Conservation (phyloP, 2,113 vertebrate species). For the Coreoperca whiteheadi region DNA sequence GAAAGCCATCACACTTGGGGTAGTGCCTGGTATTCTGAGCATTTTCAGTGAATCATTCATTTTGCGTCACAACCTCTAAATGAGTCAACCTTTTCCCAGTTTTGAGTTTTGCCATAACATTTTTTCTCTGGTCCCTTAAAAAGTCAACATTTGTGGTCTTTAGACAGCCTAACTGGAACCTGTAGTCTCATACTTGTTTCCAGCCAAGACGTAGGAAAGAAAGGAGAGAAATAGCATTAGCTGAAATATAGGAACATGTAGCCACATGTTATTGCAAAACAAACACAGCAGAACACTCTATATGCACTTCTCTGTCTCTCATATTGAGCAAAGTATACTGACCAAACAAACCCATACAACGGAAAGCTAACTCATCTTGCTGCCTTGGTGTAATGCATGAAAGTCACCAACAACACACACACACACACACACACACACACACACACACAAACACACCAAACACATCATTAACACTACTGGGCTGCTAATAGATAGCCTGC, state of each 20-base stretch:
- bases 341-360: slow-evolving; percentile 5
- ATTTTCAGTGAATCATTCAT: slow-evolving; percentile 44
- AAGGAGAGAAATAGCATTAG: slow-evolving; percentile 3
- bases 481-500: slow-evolving; percentile 45
- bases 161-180: no score
- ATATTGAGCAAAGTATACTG: background rate
- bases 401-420: slow-evolving; percentile 15
- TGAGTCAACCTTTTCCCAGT: slow-evolving; percentile 35
- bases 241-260: background rate
- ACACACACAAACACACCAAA: slow-evolving; percentile 10
- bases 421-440: no score
- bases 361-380: no score
- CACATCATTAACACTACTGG: slow-evolving; percentile 52
- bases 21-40: slow-evolving; percentile 6
- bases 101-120: background rate
- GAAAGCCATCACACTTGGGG: slow-evolving; percentile 15
- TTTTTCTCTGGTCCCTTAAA: background rate
- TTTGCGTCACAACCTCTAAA: slow-evolving; percentile 27
- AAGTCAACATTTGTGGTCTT: background rate
- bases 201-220: slow-evolving; percentile 28
- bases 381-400: background rate
- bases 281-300: background rate
- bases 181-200: slow-evolving; percentile 37
- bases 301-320: background rate
- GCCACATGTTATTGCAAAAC: background rate